Evolutionary conservation across 2,797 vertebrate species (phyloP).

Genomic region (Tauraco hartlaubi): DNA sequence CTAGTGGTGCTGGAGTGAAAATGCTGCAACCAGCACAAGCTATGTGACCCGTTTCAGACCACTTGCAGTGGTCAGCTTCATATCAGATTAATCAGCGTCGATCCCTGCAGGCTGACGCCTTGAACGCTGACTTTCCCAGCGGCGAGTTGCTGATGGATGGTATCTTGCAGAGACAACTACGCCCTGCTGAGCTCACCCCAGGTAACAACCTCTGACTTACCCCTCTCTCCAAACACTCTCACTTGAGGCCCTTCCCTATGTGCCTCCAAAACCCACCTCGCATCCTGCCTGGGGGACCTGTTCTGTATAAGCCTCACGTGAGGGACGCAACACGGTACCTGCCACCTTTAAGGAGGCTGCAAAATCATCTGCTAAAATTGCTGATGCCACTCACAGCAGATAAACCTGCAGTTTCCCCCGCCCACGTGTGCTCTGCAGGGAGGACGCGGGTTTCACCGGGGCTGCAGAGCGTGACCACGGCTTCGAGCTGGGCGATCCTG

Average conservation of each 20-base stretch:
- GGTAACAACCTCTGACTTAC: neutral
- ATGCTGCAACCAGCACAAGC: neutral
- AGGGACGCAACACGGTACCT: fast-evolving
- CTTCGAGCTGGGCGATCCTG: neutral
- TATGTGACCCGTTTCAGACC: neutral
- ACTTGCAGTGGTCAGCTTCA: fast-evolving
- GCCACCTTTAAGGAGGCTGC: neutral
- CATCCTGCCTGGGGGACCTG: fast-evolving
- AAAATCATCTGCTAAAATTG: fast-evolving
- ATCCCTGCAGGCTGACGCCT: fast-evolving
- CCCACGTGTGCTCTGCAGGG: neutral
- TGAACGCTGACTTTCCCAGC: neutral
- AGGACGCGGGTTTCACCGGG: neutral
- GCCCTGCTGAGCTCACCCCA: neutral
- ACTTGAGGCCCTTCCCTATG: fast-evolving
- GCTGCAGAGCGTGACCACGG: neutral
- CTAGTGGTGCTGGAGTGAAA: fast-evolving
- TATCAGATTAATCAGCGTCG: neutral
- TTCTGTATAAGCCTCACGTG: fast-evolving
- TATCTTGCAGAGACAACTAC: neutral
- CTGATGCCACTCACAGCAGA: fast-evolving
- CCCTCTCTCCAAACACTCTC: neutral
- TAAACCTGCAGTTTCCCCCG: neutral
- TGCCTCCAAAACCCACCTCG: fast-evolving
- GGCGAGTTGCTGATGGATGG: neutral